Base-by-base conservation (phyloP, 2,797 vertebrate species). In the Halcyon chelicuti region DNA sequence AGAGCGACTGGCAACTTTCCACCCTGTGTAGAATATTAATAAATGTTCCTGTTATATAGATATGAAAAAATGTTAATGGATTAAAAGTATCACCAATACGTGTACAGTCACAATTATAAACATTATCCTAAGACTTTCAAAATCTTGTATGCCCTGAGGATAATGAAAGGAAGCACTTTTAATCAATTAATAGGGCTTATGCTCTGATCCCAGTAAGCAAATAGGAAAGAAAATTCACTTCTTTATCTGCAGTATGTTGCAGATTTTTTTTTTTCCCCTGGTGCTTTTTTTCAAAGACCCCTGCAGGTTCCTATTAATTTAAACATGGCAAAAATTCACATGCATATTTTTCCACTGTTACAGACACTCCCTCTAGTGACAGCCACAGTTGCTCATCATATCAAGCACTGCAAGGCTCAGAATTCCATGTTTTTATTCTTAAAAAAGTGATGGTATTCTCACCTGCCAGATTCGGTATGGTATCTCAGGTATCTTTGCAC, bases 331-430 rank as follows among this genome's bases (percentile, higher is more conserved):
- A 77, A 86, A 63, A 42, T 14, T 21, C 47, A 12, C n/a, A 66
- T 26, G 6, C 7, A 11, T 65, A 23, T 58, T 85, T 86, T 84
- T 54, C 49, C 44, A 37, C 37, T 71, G 65, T 37, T 90, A 66
- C 46, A 79, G 71, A 54, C 42, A 57, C 91, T 90, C 86, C 91
- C 86, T 78, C 88, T 93, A 93, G 76, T 84, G 92, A 77, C 58
- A 73, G 70, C 23, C 26, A 68, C 1, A 2, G 49, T 35, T 2
- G 1, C 18, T 67, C 12, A 40, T 29, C 10, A 44, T n/a, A 20
- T 86, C 35, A 88, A 52, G n/a, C 26, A 60, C 42, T 49, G 35
- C 49, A 71, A 86, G 55, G 28, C 25, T 88, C 15, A 3, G 2
- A 86, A 80, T 63, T 92, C 33, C 39, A n/a, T 9, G 11, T 14